Base-by-base conservation (phyloP, 2,888 invertebrate genomes). In the Parnassius mnemosyne region DNA sequence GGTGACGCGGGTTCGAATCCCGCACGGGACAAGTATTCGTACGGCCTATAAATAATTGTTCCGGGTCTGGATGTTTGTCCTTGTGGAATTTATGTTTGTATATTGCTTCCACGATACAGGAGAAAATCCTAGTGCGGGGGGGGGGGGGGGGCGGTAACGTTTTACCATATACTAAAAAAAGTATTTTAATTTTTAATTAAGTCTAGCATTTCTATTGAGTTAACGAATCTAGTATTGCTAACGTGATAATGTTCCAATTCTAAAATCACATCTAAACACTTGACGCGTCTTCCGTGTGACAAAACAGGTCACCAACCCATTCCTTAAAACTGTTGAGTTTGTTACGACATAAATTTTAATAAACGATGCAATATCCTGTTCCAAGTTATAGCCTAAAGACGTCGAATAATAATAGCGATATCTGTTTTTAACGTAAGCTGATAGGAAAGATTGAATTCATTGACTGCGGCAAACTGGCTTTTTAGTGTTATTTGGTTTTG, bases 401-500 rank as follows among this genome's bases (percentile, higher is more conserved):
- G 13, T 43, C 46, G 5, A 63, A 58, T 50, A 63, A 63, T 60
- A 63, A 56, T 64, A 66, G 51, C 62, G 49, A 61, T 61, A 20
- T 65, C 57, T 52, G 57, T 65, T 62, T 68, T 61, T 53, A 65
- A 64, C 44, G 63, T 63, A 66, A 67, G 68, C 64, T 62, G 68
- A 65, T 64, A 68, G 61, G 61, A 64, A 54, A 54, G 55, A 64
- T 63, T 62, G 61, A 55, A 74, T 75, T 74, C 73, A 74, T 74
- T 75, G 70, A 66, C 66, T 70, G 68, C 67, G 69, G 71, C 69
- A 71, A 79, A 81, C 82, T 74, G 74, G 83, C 74, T 83, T 83
- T 81, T 75, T 69, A 74, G 78, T 75, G 74, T 77, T 78, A 80
- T 82, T 78, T 79, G 72, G 73, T 71, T 80, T 77, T 74, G 71